Evolutionary conservation across 2,888 invertebrate genomes (phyloP).

Genomic region (Tridacna gigas): DNA sequence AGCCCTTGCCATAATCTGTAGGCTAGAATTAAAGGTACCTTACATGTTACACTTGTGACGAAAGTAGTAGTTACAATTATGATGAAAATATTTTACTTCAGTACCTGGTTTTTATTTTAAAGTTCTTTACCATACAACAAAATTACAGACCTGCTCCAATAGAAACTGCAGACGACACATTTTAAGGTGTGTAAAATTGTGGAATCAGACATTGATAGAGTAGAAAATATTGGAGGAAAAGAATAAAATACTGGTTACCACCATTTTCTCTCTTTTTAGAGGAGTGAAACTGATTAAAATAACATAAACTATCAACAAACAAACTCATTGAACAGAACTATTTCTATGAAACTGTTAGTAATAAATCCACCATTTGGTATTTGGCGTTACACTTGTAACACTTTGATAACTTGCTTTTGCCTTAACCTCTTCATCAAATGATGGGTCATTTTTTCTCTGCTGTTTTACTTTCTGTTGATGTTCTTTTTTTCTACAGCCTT

Average conservation of each 20-base stretch:
- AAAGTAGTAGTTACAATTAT: too few relatives aligned
- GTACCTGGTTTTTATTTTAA: too few relatives aligned
- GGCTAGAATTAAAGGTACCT: too few relatives aligned
- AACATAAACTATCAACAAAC: too few relatives aligned
- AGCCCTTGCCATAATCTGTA: too few relatives aligned
- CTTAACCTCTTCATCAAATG: not conserved
- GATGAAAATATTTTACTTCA: too few relatives aligned
- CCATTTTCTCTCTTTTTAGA: not conserved
- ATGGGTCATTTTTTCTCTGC: not conserved
- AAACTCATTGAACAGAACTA: not conserved
- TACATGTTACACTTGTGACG: too few relatives aligned
- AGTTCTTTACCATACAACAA: not conserved
- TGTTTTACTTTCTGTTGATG: not conserved
- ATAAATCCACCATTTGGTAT: too few relatives aligned
- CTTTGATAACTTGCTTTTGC: not conserved
- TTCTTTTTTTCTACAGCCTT: not conserved
- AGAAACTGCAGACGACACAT: not conserved
- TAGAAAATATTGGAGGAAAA: slow-evolving; percentile 7
- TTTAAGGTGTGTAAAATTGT: not conserved
- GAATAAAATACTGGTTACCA: not conserved
- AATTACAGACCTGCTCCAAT: not conserved
- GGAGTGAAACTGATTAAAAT: too few relatives aligned
- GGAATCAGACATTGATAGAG: not conserved
- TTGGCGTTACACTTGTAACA: too few relatives aligned
- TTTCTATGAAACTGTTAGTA: too few relatives aligned